Base-by-base conservation (phyloP, 2,888 invertebrate genomes). In the Erebia palarica region DNA sequence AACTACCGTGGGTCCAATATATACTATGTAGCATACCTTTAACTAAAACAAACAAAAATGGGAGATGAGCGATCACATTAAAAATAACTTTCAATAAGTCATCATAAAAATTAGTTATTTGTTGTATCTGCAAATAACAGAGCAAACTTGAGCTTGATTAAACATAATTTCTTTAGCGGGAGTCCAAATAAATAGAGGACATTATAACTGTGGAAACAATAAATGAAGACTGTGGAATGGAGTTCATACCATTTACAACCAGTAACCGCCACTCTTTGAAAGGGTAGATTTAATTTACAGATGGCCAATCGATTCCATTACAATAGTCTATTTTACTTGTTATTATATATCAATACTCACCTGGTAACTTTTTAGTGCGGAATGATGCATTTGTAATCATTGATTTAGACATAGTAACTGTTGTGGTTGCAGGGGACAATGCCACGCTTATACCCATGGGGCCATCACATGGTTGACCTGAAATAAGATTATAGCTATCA, bases 361-460 rank as follows among this genome's bases (percentile, higher is more conserved):
- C 97, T 92, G 99, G 99, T 82, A 99, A 94, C 89, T 99, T 99
- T 92, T 98, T 98, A 77, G 99, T 98, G 77, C 98, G 96, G 94
- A 99, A 99, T 78, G 99, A 99, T 76, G 99, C 99, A 91, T 99
- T 99, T 49, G 99, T 99, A 77, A 99, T 98, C 96, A 99, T 98
- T 10, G 98, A 97, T 89, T 98, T 98, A 0, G 97, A 96, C 80
- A 97, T 95, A 3, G 96, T 95, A n/a, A 96, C 95, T 3, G 96
- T 95, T 21, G 95, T 95, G 18, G 96, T 95, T 8, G 96, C 95
- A 51, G 96, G 96, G 1, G 96, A 96, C 66, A 97, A 85, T 0
- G 97, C 96, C 67, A 97, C 95, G 83, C 96, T 96, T 73, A 97
- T 95, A 18, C 97, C 97, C 95, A 97, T 96, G 0, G 97, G 96